phyloP scores from a whole-genome alignment of 2,888 invertebrate genomes.

The Perizoma affinitatum region DNA sequence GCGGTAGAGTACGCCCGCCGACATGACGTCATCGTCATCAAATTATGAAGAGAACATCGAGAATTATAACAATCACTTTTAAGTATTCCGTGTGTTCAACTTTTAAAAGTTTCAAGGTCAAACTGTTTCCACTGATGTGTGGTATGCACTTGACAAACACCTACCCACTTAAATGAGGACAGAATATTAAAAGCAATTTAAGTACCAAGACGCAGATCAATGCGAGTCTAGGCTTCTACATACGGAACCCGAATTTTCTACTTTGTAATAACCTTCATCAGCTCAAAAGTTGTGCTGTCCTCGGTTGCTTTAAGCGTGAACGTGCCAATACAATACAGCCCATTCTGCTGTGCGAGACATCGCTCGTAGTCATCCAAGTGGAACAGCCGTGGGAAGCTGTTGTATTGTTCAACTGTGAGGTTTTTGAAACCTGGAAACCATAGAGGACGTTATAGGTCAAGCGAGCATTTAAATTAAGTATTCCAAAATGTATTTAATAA shows the following conservation, averaged over 20 bases:
- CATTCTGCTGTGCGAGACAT: conserved; percentile 40
- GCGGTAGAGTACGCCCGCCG: no score
- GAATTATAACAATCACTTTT: no score
- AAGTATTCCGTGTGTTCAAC: no score
- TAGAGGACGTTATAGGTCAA: no score
- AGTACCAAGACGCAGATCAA: neutral
- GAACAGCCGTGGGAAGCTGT: conserved; percentile 44
- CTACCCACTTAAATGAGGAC: neutral
- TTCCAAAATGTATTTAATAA: no score
- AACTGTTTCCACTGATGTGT: no score
- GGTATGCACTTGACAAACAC: no score
- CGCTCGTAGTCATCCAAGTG: conserved; percentile 47
- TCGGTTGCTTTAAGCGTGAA: conserved; percentile 33
- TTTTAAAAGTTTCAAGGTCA: no score
- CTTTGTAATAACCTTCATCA: neutral
- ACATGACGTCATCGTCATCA: no score
- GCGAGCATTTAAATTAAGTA: no score
- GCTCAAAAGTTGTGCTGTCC: neutral
- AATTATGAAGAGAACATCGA: no score
- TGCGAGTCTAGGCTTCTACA: neutral
- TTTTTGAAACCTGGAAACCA: no score
- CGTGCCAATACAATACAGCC: conserved; percentile 47
- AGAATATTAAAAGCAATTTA: neutral
- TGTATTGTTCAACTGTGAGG: conserved; percentile 37
- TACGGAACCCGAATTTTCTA: neutral